Evolutionary conservation across 92 coral and sea anemone species (phyloP).

Genomic region (Heteractis magnifica): DNA sequence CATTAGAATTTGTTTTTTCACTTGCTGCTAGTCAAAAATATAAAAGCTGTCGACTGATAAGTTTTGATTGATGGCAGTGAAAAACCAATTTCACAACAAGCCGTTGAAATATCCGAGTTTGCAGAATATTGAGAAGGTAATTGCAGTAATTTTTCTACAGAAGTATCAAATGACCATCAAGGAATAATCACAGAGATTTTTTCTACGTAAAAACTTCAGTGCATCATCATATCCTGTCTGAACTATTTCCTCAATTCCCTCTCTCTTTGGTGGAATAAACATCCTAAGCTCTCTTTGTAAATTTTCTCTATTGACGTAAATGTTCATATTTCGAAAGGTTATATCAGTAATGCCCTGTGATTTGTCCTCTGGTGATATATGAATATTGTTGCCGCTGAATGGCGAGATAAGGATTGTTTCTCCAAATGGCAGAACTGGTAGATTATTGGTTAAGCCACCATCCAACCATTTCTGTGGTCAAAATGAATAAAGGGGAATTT

Average conservation of each 20-base stretch:
- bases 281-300: constrained; percentile 80
- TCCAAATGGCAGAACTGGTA: constrained; percentile 79
- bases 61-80: too few species aligned
- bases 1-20: too few species aligned
- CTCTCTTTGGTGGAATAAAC: constrained; percentile 79
- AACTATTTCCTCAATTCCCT: constrained; percentile 76
- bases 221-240: constrained; percentile 75
- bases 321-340: constrained; percentile 76
- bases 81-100: too few species aligned
- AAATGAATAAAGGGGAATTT: constrained; percentile 14
- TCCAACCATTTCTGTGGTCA: constrained; percentile 85
- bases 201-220: constrained; percentile 53
- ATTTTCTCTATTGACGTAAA: constrained; percentile 76
- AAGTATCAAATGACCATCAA: constrained; percentile 23
- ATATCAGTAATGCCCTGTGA: constrained; percentile 67
- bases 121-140: too few species aligned
- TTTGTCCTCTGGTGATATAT: constrained; percentile 82
- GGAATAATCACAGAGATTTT: constrained; percentile 52
- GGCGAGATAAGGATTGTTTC: constrained; percentile 86
- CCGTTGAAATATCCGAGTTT: too few species aligned
- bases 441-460: constrained; percentile 92
- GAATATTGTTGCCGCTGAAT: constrained; percentile 79
- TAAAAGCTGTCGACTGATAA: too few species aligned
- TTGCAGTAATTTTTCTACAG: neutral
- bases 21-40: too few species aligned